Evolutionary conservation across 2,113 vertebrate genomes (phyloP).

Genomic region (Tragelaphus imberbis): DNA sequence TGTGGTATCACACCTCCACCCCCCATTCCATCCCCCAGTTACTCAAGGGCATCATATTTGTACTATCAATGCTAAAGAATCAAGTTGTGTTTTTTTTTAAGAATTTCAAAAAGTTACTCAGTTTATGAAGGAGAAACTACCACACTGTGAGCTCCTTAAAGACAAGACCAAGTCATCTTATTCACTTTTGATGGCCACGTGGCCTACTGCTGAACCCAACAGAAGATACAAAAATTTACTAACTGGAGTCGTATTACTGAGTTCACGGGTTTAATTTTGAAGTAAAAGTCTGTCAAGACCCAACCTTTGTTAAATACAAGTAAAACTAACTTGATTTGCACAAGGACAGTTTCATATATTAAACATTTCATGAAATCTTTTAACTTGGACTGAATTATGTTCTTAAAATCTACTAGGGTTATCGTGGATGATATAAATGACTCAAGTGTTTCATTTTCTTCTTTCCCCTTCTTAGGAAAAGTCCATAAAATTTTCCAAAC

Average conservation of each 20-base stretch:
- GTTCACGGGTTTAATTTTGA: neutral
- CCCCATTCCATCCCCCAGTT: neutral
- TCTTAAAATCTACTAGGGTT: conserved; percentile 7
- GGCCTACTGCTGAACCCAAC: neutral
- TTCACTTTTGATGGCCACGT: neutral
- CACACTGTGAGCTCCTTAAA: neutral
- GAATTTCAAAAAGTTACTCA: neutral
- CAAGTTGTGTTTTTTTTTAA: neutral
- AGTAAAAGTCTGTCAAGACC: neutral
- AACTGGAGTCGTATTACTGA: neutral
- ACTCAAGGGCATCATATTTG: neutral
- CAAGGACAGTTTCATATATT: neutral
- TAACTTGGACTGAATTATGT: neutral
- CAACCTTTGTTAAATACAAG: neutral
- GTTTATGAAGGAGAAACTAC: neutral
- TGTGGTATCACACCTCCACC: neutral
- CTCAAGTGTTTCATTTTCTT: neutral
- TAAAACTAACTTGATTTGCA: neutral
- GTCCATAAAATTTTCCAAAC: neutral
- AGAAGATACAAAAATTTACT: neutral
- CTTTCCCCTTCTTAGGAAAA: neutral
- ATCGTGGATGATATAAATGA: neutral
- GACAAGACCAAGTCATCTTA: neutral
- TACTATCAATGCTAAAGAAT: neutral
- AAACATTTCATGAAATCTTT: conserved; percentile 15